Percentiles rank a stretch among this genome's conserved stretches.
Evolutionary conservation across 2,888 invertebrate species (phyloP).

Genomic region (Tachystola acroxantha): DNA sequence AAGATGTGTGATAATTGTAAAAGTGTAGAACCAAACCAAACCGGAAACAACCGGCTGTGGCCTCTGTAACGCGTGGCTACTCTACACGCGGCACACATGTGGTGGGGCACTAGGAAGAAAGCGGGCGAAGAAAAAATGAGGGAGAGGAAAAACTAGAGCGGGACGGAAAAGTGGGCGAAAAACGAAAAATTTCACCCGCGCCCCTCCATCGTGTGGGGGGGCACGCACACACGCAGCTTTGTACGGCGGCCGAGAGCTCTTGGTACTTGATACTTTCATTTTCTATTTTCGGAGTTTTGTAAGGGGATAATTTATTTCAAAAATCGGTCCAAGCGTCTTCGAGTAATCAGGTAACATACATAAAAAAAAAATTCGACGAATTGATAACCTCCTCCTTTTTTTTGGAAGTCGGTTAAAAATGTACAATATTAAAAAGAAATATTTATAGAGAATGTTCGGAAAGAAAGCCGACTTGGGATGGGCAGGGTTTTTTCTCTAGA

Average conservation of each 20-base stretch:
- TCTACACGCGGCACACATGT: slow-evolving; percentile 71
- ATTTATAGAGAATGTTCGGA: too few species aligned
- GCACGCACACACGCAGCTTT: slow-evolving; percentile 65
- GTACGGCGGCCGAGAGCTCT: slow-evolving; percentile 23
- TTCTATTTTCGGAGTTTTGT: slow-evolving; percentile 3
- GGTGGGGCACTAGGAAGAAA: slow-evolving; percentile 77
- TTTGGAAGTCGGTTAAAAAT: too few species aligned
- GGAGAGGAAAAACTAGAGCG: slow-evolving; percentile 78
- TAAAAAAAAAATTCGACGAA: too few species aligned
- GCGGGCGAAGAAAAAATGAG: slow-evolving; percentile 77
- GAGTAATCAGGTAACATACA: too few species aligned
- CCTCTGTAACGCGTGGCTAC: slow-evolving; percentile 31
- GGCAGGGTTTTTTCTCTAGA: too few species aligned
- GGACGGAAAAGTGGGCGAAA: slow-evolving; percentile 78
- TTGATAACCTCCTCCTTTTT: too few species aligned
- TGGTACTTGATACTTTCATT: slow-evolving; percentile 48
- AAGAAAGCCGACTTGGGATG: too few species aligned
- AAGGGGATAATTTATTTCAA: too few species aligned
- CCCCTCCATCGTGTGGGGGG: slow-evolving; percentile 31
- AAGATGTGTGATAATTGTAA: background rate
- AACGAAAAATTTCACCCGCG: slow-evolving; percentile 75
- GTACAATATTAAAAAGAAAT: too few species aligned
- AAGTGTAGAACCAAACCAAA: slow-evolving; percentile 19
- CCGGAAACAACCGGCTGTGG: slow-evolving; percentile 47
- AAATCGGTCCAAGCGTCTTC: too few species aligned